Evolutionary conservation across 2,888 invertebrate genomes (phyloP).

Genomic region (Acanthacorydalis orientalis): DNA sequence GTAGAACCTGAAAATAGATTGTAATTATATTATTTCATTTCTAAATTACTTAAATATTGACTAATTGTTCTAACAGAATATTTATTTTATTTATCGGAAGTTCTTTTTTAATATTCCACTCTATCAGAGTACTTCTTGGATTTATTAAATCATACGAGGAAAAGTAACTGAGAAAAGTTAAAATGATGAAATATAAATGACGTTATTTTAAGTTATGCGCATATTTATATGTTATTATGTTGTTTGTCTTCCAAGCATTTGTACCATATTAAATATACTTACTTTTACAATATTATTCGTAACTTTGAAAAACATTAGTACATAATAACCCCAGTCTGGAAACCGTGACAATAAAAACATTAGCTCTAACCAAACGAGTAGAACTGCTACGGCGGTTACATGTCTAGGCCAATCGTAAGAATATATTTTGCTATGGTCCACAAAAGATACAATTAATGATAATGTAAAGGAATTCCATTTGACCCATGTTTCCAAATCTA

Average conservation of each 20-base stretch:
- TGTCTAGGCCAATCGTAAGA: constrained; percentile 29
- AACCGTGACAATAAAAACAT: constrained; percentile 38
- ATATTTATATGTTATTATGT: no score
- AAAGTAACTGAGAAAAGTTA: no score
- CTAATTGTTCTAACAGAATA: no score
- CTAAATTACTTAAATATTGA: neutral
- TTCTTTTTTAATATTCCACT: no score
- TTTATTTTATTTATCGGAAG: no score
- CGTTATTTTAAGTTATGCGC: neutral
- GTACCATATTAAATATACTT: constrained; percentile 3
- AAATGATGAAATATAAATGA: neutral
- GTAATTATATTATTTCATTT: neutral
- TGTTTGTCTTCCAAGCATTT: no score
- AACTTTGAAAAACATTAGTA: constrained; percentile 43
- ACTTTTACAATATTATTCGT: constrained; percentile 37
- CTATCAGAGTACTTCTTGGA: no score
- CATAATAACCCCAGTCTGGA: constrained; percentile 39
- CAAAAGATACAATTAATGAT: constrained; percentile 27
- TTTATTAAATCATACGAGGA: no score
- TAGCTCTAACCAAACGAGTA: constrained; percentile 37
- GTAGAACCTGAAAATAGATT: constrained; percentile 28
- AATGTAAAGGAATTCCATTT: constrained; percentile 32
- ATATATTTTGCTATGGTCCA: constrained; percentile 19
- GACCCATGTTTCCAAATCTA: constrained; percentile 36
- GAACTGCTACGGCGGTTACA: constrained; percentile 32